Evolutionary conservation across 2,888 invertebrate species (phyloP).

Genomic region (Amblyteles armatorius): DNA sequence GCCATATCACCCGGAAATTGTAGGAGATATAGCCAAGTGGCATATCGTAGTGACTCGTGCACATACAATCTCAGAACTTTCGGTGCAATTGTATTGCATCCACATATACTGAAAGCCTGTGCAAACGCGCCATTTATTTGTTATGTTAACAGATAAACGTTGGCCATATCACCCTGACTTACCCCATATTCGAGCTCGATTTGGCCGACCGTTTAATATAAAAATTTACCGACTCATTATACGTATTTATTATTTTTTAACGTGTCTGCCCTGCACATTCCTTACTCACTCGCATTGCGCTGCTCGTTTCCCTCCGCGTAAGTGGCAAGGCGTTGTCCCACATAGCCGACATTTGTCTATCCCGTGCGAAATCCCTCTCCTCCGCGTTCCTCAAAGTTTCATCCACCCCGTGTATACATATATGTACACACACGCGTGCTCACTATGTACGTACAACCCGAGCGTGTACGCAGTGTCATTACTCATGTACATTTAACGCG

Average conservation of each 20-base stretch:
- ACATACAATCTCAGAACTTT: no score
- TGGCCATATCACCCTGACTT: no score
- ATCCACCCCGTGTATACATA: background rate
- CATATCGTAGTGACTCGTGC: no score
- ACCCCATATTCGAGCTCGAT: background rate
- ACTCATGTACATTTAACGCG: constrained; percentile 65
- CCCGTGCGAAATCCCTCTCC: constrained; percentile 27
- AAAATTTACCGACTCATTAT: background rate
- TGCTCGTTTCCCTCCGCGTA: background rate
- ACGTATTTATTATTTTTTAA: no score
- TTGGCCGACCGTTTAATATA: background rate
- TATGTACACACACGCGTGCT: constrained; percentile 42
- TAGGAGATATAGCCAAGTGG: no score
- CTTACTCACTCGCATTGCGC: background rate
- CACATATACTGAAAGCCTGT: no score
- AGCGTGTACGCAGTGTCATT: constrained; percentile 62
- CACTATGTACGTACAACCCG: constrained; percentile 50
- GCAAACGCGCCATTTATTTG: background rate
- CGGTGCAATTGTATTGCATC: background rate
- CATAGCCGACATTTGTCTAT: constrained; percentile 41
- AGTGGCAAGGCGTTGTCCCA: constrained; percentile 38
- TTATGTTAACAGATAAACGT: no score
- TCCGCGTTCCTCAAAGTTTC: constrained; percentile 16
- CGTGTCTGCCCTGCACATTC: background rate
- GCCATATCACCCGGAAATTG: no score